phyloP scores from a whole-genome alignment of 1,140 invertebrate species.

The Cephus cinctus region DNA sequence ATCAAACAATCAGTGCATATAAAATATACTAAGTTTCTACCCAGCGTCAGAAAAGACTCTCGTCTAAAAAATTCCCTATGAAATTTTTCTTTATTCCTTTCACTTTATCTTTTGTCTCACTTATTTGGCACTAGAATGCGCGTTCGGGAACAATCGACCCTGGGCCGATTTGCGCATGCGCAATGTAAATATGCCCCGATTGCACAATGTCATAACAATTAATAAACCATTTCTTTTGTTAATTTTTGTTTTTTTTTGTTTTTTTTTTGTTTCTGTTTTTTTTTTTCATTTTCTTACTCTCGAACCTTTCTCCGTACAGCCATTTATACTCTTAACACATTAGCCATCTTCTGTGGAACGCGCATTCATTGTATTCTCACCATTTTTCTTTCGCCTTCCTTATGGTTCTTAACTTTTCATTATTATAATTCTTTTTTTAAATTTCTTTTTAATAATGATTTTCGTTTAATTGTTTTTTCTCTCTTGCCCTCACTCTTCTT shows the following conservation, averaged over 20 bases:
- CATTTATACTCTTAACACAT: too few relatives aligned
- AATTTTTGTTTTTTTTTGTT: constrained; percentile 16
- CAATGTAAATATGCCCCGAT: constrained; percentile 29
- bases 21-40: constrained; percentile 58
- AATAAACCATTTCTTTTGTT: constrained; percentile 32
- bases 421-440: constrained; percentile 15
- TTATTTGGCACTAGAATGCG: constrained; percentile 54
- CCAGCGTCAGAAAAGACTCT: constrained; percentile 56
- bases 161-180: constrained; percentile 15
- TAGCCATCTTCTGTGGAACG: too few relatives aligned
- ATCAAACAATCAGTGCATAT: constrained; percentile 58
- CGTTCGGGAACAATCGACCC: constrained; percentile 27
- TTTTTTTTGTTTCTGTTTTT: constrained; percentile 15
- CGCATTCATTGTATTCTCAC: too few relatives aligned
- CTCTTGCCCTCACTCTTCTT: constrained; percentile 33
- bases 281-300: constrained; percentile 6
- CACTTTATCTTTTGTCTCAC: constrained; percentile 36
- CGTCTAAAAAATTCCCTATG: constrained; percentile 53
- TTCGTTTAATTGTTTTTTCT: too few relatives aligned
- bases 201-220: constrained; percentile 41
- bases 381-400: too few relatives aligned
- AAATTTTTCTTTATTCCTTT: constrained; percentile 39
- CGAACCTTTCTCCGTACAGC: too few relatives aligned
- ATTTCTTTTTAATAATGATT: too few relatives aligned
- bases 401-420: too few relatives aligned